Percentiles rank a stretch among this genome's conserved stretches.
Conservation (phyloP, 2,113 vertebrate species). For the Onychostruthus taczanowskii region DNA sequence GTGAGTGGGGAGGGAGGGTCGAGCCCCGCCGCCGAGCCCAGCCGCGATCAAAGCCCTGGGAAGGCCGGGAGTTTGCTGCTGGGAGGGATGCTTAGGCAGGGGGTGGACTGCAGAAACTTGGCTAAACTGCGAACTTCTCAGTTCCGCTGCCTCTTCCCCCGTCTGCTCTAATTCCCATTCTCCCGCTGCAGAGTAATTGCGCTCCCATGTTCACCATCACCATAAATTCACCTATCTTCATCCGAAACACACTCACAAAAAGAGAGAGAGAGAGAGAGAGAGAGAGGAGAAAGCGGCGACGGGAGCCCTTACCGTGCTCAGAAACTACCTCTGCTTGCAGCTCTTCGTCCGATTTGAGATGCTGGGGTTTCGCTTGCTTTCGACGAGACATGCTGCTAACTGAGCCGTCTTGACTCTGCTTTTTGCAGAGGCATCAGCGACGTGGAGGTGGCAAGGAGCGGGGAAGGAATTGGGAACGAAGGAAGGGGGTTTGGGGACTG, state of each 20-base stretch:
- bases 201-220: not conserved
- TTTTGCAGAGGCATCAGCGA: slow-evolving; percentile 92
- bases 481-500: not conserved
- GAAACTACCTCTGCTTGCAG: slow-evolving; percentile 85
- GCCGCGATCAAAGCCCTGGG: not conserved
- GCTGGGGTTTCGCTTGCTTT: slow-evolving; percentile 99
- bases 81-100: not conserved
- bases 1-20: not conserved
- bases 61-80: not conserved
- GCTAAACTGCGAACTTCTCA: slow-evolving; percentile 56
- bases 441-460: slow-evolving; percentile 61
- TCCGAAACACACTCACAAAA: not conserved
- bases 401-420: slow-evolving; percentile 82
- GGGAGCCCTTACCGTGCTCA: slow-evolving; percentile 84
- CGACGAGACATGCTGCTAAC: slow-evolving; percentile 95
- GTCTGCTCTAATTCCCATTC: slow-evolving; percentile 17
- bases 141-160: slow-evolving; percentile 7
- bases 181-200: slow-evolving; percentile 14
- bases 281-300: not conserved
- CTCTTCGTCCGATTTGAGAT: slow-evolving; percentile 95
- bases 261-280: not conserved
- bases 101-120: slow-evolving; percentile 54
- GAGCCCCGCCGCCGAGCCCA: not conserved
- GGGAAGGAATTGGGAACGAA: slow-evolving; percentile 1
- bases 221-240: slow-evolving; percentile 37